Percentiles rank a stretch among this genome's conserved stretches.
These are phyloP conservation scores for Morone chrysops DNA, from an alignment of 2,113 vertebrate species.

Conservation along the genomic window DNA sequence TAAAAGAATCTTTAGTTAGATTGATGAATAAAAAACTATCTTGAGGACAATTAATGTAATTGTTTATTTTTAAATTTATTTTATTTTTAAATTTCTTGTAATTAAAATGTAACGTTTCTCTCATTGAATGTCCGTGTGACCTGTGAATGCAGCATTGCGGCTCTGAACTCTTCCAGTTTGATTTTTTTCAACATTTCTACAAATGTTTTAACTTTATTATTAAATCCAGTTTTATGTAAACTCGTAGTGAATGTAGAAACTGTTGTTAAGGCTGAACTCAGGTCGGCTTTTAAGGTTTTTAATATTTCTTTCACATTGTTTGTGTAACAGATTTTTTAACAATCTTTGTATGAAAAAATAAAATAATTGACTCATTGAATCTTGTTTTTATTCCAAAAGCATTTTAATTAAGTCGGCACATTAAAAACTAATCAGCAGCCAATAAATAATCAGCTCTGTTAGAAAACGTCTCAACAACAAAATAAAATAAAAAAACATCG, in stretches of 20 bases:
- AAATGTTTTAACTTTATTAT: neutral
- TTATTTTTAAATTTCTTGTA: neutral
- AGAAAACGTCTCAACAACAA: neutral
- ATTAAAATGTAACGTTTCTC: neutral
- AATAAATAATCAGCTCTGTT: neutral
- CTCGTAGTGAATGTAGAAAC: neutral
- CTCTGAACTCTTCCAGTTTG: neutral
- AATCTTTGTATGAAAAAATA: neutral
- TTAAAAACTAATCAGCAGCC: neutral
- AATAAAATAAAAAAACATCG: too few relatives aligned
- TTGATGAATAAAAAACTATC: neutral
- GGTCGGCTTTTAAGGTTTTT: neutral
- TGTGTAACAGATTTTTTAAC: neutral
- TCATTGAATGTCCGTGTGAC: neutral
- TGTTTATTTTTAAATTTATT: neutral
- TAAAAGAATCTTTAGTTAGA: neutral
- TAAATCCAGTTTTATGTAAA: neutral
- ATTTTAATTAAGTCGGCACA: neutral
- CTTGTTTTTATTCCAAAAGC: neutral
- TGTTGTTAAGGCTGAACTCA: neutral
- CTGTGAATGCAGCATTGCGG: constrained; percentile 1
- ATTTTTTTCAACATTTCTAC: neutral
- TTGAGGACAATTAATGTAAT: neutral
- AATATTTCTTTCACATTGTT: neutral
- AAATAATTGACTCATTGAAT: neutral